Evolutionary conservation across 2,888 invertebrate genomes (phyloP), one percentile per base, ranked within the genome.

Genomic region (Frankliniella fusca): DNA sequence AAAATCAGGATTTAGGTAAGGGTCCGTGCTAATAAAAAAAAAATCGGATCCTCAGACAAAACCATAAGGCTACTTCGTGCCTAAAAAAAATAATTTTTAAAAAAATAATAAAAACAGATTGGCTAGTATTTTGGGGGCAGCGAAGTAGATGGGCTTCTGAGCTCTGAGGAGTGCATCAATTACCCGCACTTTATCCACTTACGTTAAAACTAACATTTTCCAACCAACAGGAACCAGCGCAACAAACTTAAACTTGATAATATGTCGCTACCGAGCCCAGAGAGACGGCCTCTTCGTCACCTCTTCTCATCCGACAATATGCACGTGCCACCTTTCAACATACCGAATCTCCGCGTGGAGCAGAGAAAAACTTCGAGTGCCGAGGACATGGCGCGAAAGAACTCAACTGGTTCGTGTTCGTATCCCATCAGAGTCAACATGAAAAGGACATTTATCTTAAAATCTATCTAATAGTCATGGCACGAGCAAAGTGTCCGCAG

Each of bases 341-440:
- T 96, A 85, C 96, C 96, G n/a, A 95, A 95, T 88, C 89, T 95
- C 85, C 92, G 95, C 82, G 93, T 95, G 84, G 95, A 95, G 86
- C 94, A 95, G 86, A 92, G 96, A 85, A 96, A 96, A 88, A 96
- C 96, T 2, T 95, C 95, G 80, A 95, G 95, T 86, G 96, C 96
- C 10, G 96, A 96, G 87, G 95, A 96, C 86, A 95, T 97, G 94
- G 95, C 94, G 38, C 91, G 95, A 86, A 95, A 95, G 88, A 95
- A 95, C 87, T 95, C 95, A 12, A 92, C 93, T 86, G 93, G 94
- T 91, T 38, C 38, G 38, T 38, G 38, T 38, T 38, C 38, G 38
- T 38, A 38, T 38, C 5, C 38, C 38, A 38, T 3, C 2, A 3
- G 38, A 38, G 38, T 38, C 38, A 38, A 38, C 38, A 38, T 5